Percentiles rank a stretch among this genome's conserved stretches.
These are phyloP conservation scores for Triops cancriformis DNA, from an alignment of 1,140 invertebrate genomes.

Conservation along the genomic window DNA sequence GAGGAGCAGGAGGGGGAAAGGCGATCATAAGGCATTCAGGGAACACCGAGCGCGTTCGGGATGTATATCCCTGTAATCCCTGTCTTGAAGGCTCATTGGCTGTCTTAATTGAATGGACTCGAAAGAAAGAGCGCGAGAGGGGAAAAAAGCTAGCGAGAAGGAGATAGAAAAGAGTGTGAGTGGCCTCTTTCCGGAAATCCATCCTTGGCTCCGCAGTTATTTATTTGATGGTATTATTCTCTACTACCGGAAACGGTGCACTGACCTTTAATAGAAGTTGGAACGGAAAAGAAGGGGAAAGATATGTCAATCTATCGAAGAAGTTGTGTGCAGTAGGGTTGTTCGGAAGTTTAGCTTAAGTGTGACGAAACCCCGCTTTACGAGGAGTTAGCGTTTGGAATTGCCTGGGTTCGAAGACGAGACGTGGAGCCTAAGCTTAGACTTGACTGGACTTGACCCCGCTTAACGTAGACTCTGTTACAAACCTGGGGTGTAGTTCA, in stretches of 20 bases:
- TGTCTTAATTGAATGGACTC: conserved; percentile 7
- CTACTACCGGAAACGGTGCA: neutral
- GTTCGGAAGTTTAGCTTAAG: too few relatives aligned
- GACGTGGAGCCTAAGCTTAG: too few relatives aligned
- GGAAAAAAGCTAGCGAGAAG: neutral
- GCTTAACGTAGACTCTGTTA: too few relatives aligned
- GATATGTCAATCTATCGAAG: neutral
- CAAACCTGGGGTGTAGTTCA: too few relatives aligned
- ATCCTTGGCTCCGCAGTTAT: neutral
- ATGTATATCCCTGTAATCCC: neutral
- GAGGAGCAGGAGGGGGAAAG: neutral
- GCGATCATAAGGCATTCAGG: neutral
- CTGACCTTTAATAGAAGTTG: neutral
- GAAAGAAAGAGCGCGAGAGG: neutral
- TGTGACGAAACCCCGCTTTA: too few relatives aligned
- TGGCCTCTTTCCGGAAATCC: neutral
- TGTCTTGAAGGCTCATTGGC: conserved; percentile 9
- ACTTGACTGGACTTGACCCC: too few relatives aligned
- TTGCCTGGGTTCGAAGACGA: too few relatives aligned
- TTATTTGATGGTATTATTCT: neutral
- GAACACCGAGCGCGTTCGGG: neutral
- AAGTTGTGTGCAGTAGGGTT: too few relatives aligned
- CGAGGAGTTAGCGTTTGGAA: too few relatives aligned
- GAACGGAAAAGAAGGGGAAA: neutral
- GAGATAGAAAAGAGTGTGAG: neutral